phyloP scores from a whole-genome alignment of 1,140 invertebrate species.

The Sweltsa coloradensis region DNA sequence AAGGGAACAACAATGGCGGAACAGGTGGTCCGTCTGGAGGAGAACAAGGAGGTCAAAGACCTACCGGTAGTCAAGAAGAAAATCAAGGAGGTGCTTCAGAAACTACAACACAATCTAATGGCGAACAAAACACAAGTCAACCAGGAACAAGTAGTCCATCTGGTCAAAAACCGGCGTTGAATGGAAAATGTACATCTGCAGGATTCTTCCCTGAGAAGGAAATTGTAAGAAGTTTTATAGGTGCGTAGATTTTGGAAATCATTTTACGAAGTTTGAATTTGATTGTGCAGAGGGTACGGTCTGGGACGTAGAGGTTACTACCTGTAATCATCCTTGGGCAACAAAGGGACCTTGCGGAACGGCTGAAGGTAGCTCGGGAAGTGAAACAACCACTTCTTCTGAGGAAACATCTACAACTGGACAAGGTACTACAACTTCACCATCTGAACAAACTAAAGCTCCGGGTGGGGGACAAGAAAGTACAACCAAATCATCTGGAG shows the following conservation, averaged over 20 bases:
- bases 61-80: too few species aligned
- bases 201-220: constrained; percentile 35
- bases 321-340: constrained; percentile 45
- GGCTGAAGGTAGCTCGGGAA: constrained; percentile 3
- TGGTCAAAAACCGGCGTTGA: not conserved
- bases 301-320: constrained; percentile 43
- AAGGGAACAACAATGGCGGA: not conserved
- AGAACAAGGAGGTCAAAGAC: not conserved
- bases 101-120: too few species aligned
- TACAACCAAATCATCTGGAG: not conserved
- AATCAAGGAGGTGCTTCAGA: too few species aligned
- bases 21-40: not conserved
- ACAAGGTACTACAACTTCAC: not conserved
- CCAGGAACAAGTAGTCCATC: too few species aligned
- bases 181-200: constrained; percentile 16
- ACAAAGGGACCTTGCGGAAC: not conserved
- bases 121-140: too few species aligned
- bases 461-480: constrained; percentile 1
- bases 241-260: constrained; percentile 44
- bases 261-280: constrained; percentile 45
- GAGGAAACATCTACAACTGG: not conserved
- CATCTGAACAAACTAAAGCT: not conserved
- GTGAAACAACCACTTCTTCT: constrained; percentile 15
- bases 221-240: constrained; percentile 55
- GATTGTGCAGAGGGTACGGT: constrained; percentile 48